A percentile compares a stretch with the other conserved stretches of the same genome.
These are phyloP conservation scores for Orthosia incerta DNA, from an alignment of 2,888 invertebrate species.

Conservation along the genomic window DNA sequence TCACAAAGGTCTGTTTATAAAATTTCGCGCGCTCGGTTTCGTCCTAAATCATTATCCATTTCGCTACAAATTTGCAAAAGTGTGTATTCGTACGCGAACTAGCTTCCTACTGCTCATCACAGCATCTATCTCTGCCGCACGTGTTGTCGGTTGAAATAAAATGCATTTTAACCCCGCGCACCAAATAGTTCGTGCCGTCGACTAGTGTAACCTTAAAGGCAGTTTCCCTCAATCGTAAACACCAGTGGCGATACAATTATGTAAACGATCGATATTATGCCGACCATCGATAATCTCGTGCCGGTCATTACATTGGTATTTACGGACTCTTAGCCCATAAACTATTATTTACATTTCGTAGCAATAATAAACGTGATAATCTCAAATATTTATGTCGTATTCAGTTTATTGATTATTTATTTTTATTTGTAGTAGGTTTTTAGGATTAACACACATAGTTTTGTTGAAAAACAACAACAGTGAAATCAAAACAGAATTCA, in stretches of 20 bases:
- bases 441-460: constrained; percentile 12
- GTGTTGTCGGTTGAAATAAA: too few relatives aligned
- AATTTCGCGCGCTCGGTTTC: too few relatives aligned
- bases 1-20: too few relatives aligned
- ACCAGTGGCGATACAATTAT: constrained; percentile 53
- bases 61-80: too few relatives aligned
- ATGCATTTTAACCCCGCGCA: too few relatives aligned
- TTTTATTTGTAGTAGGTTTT: constrained; percentile 20
- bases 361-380: constrained; percentile 48
- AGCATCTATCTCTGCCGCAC: too few relatives aligned
- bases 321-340: constrained; percentile 56
- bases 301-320: constrained; percentile 65
- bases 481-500: neutral
- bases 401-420: constrained; percentile 44
- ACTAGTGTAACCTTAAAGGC: too few relatives aligned
- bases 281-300: constrained; percentile 49
- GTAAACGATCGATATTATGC: constrained; percentile 54
- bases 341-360: constrained; percentile 64
- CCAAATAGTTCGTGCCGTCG: too few relatives aligned
- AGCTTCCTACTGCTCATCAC: too few relatives aligned
- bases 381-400: constrained; percentile 43
- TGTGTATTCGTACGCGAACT: too few relatives aligned
- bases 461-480: neutral
- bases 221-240: constrained; percentile 24
- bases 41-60: too few relatives aligned